Conservation (phyloP, 2,797 vertebrate genomes). For the Muscicapa comitata region DNA sequence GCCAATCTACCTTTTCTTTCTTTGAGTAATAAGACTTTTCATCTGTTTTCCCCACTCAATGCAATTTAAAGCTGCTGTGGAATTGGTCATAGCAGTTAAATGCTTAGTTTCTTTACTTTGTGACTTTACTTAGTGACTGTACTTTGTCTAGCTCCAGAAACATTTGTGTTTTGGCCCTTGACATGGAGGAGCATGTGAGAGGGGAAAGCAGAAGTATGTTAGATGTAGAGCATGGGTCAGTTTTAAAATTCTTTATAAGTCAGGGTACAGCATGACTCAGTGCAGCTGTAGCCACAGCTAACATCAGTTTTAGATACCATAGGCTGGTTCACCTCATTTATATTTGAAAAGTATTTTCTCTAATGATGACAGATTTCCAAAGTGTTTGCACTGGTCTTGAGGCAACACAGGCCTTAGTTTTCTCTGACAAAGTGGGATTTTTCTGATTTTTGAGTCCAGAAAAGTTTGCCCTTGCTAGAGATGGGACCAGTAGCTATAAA, state of each 20-base stretch:
- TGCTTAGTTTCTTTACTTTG: not conserved
- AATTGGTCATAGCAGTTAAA: not conserved
- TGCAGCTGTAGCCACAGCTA: not conserved
- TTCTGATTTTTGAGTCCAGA: not conserved
- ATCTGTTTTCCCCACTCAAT: not conserved
- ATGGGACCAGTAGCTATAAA: accelerated
- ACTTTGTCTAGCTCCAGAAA: not conserved
- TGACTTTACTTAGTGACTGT: not conserved
- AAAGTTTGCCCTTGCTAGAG: not conserved
- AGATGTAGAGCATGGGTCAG: not conserved
- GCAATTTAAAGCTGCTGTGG: not conserved
- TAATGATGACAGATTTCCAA: not conserved
- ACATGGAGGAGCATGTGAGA: not conserved
- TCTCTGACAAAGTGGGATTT: not conserved
- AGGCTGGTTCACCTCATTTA: not conserved
- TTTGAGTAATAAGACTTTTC: not conserved
- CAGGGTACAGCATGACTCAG: not conserved
- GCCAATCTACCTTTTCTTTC: not conserved
- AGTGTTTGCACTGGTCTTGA: not conserved
- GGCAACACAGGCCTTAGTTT: not conserved
- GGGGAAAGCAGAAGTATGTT: not conserved
- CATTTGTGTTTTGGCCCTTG: accelerated
- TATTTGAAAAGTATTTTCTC: not conserved
- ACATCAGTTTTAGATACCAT: not conserved
- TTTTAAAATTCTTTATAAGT: not conserved